Percentiles rank a stretch among this genome's conserved stretches.
These are phyloP conservation scores for Onychorhynchus coronatus DNA, from an alignment of 2,113 vertebrate genomes.

Conservation along the genomic window DNA sequence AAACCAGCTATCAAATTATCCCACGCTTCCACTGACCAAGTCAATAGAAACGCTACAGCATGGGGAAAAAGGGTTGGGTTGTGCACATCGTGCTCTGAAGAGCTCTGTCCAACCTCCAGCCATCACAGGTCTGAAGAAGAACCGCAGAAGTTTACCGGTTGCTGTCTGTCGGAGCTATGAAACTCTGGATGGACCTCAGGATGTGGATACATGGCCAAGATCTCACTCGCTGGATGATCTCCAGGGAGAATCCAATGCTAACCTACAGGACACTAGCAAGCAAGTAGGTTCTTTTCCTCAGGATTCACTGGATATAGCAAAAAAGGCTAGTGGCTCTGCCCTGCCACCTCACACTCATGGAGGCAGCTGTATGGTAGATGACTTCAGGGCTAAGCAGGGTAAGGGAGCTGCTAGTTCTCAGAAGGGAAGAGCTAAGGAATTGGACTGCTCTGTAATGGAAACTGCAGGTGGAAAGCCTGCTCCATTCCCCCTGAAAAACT, in stretches of 20 bases:
- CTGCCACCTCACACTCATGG: background rate
- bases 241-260: constrained; percentile 70
- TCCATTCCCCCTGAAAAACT: constrained; percentile 14
- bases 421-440: constrained; percentile 52
- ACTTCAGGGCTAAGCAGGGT: constrained; percentile 60
- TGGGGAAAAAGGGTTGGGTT: constrained; percentile 68
- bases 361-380: background rate
- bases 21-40: constrained; percentile 80
- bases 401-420: constrained; percentile 58
- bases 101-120: constrained; percentile 70
- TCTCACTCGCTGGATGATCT: constrained; percentile 93
- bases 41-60: constrained; percentile 77
- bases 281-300: constrained; percentile 46
- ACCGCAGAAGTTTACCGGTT: constrained; percentile 77
- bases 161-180: constrained; percentile 88
- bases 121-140: constrained; percentile 68
- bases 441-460: background rate
- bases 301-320: constrained; percentile 53
- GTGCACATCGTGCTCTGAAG: constrained; percentile 46
- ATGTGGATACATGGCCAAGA: constrained; percentile 78
- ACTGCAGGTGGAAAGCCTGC: background rate
- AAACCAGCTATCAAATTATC: constrained; percentile 80
- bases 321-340: constrained; percentile 5
- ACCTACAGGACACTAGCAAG: constrained; percentile 48
- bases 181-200: constrained; percentile 78